Evolutionary conservation across 1,140 invertebrate species (phyloP), one percentile per base, ranked within the genome.

Genomic region (Coptotermes formosanus): DNA sequence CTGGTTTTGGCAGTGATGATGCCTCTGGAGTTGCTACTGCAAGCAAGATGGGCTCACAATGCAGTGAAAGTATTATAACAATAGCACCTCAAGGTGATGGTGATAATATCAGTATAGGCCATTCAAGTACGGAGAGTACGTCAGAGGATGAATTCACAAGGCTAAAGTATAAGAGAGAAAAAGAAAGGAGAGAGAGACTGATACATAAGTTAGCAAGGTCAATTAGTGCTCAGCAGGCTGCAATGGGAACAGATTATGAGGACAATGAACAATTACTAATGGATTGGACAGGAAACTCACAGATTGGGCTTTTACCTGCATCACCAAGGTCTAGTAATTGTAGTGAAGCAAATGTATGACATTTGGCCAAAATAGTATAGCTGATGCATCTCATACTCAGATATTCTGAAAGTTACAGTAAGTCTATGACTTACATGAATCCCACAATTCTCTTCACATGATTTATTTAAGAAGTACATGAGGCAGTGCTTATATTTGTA

Each of bases 111-210:
- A 85, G 85, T 59, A 85, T 85, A 55, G 59, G 85, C 11, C 32
- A 82, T 12, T 87, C 69, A 3, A 81, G 85, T 16, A 88, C 85
- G 12, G 86, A 87, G 3, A 88, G 85, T n/a, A 88, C 86, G 0
- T 89, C 89, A 11, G 92, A 93, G 59, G 59, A 64, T 87, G 93
- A 94, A 86, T 93, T 93, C 69, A 91, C 92, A 3, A 92, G 92
- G 87, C 87, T 94, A 9, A 92, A 92, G 87, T 88, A 88, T 0
- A 89, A 92, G 32, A 90, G 93, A 9, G 91, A 93, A 86, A 92
- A 92, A 85, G 90, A 92, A 87, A 90, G 92, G 45, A 88, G 89
- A 6, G 89, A 92, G 83, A 91, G 90, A 21, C 91, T 91, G 23
- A 88, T 92, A 19, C 90, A 90, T 81, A 93, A 91, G 85, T 83